phyloP scores from a whole-genome alignment of 2,888 invertebrate species.

The Agriopis aurantiaria region DNA sequence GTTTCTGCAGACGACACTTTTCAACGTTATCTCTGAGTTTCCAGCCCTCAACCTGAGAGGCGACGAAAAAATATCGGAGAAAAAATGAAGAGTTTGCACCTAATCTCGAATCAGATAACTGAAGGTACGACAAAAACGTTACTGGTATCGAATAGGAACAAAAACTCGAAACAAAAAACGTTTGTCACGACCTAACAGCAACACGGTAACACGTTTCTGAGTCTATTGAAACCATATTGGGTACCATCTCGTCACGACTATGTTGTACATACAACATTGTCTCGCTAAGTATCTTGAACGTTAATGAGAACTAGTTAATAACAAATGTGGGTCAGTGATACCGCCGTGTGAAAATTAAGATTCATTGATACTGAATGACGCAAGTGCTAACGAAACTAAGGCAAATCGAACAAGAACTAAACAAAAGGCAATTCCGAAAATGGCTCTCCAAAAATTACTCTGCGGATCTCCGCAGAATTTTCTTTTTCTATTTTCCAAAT shows the following conservation, averaged over 20 bases:
- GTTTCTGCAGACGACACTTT: constrained; percentile 50
- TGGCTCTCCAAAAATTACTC: constrained; percentile 40
- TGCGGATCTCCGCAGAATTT: constrained; percentile 36
- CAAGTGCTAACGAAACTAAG: constrained; percentile 33
- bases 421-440: constrained; percentile 40
- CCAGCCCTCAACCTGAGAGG: constrained; percentile 45
- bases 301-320: constrained; percentile 46
- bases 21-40: constrained; percentile 52
- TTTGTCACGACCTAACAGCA: constrained; percentile 47
- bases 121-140: constrained; percentile 62
- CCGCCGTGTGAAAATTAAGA: constrained; percentile 52
- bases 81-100: constrained; percentile 70
- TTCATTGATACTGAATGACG: constrained; percentile 38
- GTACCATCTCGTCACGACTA: constrained; percentile 44
- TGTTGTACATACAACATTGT: constrained; percentile 48
- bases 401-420: constrained; percentile 35
- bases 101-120: constrained; percentile 77
- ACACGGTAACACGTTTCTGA: constrained; percentile 37
- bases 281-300: constrained; percentile 44
- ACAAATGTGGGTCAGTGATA: constrained; percentile 45
- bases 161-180: constrained; percentile 60
- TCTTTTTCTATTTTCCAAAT: constrained; percentile 42
- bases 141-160: constrained; percentile 53
- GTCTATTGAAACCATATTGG: constrained; percentile 47
- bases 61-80: constrained; percentile 51